Percentiles rank a stretch among this genome's conserved stretches.
Evolutionary conservation across 2,797 vertebrate species (phyloP).

Genomic region (Capromys pilorides): DNA sequence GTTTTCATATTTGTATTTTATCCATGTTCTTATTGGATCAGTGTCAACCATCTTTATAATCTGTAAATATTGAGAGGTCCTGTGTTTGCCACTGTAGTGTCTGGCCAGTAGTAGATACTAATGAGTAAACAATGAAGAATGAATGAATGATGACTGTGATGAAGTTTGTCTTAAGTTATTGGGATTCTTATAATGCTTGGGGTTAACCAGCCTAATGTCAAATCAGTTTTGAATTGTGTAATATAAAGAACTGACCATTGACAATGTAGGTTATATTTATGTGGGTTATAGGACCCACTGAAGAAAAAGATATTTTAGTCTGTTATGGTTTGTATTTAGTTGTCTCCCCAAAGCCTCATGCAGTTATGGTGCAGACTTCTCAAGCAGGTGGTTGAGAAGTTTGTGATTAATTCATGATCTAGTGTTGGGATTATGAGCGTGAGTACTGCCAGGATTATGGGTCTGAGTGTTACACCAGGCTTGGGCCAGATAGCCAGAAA

Average conservation of each 20-base stretch:
- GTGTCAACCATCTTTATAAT: background rate
- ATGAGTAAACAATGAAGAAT: background rate
- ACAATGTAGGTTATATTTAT: background rate
- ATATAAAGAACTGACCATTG: background rate
- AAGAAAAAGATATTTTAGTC: background rate
- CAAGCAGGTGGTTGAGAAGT: no score
- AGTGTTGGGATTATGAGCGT: no score
- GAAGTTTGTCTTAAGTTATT: background rate
- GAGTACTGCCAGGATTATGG: no score
- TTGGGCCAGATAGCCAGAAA: no score
- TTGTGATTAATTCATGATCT: no score
- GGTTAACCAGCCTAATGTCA: background rate
- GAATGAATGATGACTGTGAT: background rate
- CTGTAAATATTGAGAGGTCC: background rate
- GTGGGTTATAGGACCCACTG: background rate
- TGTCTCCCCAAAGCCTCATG: no score
- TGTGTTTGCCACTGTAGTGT: accelerated
- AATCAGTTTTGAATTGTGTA: background rate
- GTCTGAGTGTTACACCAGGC: no score
- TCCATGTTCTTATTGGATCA: background rate
- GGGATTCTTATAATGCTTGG: background rate
- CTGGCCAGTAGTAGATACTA: background rate
- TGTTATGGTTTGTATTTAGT: no score
- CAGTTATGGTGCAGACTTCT: no score
- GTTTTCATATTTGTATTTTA: background rate